Evolutionary conservation across 2,113 vertebrate species (phyloP), one percentile per base, ranked within the genome.

Genomic region (Isurus oxyrinchus): DNA sequence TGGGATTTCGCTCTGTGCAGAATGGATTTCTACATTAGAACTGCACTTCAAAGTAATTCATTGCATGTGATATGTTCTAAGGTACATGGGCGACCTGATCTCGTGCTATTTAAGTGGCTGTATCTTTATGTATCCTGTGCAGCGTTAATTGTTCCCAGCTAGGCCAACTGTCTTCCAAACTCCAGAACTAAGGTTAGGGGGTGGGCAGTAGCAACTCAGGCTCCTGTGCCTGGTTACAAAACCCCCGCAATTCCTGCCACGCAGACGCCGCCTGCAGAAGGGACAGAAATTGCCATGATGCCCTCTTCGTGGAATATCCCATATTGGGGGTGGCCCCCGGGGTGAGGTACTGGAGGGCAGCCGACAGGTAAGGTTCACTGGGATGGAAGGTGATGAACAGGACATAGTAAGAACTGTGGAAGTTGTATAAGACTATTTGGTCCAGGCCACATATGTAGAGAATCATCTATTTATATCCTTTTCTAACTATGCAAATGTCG

Each of bases 391-490:
- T 61, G 31, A 31, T 79, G 35, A 10, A 10, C 11, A 2, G 35
- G 19, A 21, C 6, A 1, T 31, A 72, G 90, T 7, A 57, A 31
- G 23, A 61, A 61, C 57, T 40, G 57, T n/a, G 57, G 57, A 61
- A 49, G 16, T 7, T 61, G 16, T 63, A 61, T 55, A 93, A 61
- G 90, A n/a, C 57, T 14, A n/a, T 93, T 93, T 63, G 13, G 90
- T 57, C 57, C 90, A 61, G 57, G 8, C 57, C 55, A 63, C 88
- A 6, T 35, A 3, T 7, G 90, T 19, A 13, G 35, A 19, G 90
- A 93, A 13, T 6, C 31, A 93, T 61, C 90, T 93, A 93, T 93
- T 93, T 93, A 21, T 93, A 93, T 59, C 57, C 90, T 61, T 93
- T 93, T 40, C 55, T 61, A 93, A n/a, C 57, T 55, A 61, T 93